Percentiles rank a stretch among this genome's conserved stretches.
These are phyloP conservation scores for Andrena minutula DNA, from an alignment of 2,888 invertebrate genomes.

Conservation along the genomic window DNA sequence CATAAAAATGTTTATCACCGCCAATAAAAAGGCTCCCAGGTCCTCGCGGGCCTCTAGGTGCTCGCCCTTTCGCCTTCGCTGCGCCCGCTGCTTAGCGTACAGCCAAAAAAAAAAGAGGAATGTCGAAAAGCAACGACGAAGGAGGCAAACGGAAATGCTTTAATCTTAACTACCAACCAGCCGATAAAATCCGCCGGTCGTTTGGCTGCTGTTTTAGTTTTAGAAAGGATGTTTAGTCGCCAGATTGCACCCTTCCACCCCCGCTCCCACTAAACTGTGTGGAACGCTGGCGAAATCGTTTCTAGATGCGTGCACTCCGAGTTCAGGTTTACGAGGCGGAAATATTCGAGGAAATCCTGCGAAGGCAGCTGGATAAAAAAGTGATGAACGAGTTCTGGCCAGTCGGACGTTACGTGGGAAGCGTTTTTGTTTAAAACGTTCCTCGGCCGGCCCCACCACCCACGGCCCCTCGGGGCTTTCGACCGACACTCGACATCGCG, in stretches of 20 bases:
- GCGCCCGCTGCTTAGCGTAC: conserved; percentile 40
- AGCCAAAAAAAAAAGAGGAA: conserved; percentile 26
- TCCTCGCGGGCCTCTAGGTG: conserved; percentile 25
- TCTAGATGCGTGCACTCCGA: conserved; percentile 37
- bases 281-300: conserved; percentile 39
- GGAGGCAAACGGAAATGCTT: conserved; percentile 43
- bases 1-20: conserved; percentile 84
- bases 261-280: not conserved
- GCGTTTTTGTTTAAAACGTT: conserved; percentile 46
- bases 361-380: conserved; percentile 44
- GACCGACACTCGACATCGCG: conserved; percentile 15
- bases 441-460: not conserved
- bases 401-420: conserved; percentile 31
- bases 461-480: not conserved
- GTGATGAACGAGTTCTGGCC: conserved; percentile 54
- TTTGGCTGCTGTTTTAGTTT: conserved; percentile 75
- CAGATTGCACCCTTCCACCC: conserved; percentile 16
- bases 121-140: not conserved
- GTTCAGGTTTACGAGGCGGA: conserved; percentile 56
- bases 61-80: conserved; percentile 19
- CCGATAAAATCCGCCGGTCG: conserved; percentile 77
- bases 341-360: conserved; percentile 56
- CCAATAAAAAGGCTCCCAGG: conserved; percentile 80
- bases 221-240: conserved; percentile 65
- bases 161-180: conserved; percentile 80